phyloP scores from a whole-genome alignment of 2,113 vertebrate species.

The Silurus meridionalis region DNA sequence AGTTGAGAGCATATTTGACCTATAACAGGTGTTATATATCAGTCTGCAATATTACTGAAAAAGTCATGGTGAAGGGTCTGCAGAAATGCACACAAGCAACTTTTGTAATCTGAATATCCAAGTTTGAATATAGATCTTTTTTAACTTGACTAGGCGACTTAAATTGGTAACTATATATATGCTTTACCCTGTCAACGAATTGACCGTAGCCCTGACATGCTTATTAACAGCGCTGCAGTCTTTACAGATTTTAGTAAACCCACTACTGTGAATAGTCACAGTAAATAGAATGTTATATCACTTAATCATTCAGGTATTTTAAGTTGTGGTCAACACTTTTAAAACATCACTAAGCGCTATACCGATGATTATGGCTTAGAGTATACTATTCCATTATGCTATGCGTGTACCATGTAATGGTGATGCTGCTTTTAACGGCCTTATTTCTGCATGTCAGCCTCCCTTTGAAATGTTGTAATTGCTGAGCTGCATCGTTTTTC shows the following conservation, averaged over 20 bases:
- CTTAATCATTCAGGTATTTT: not conserved
- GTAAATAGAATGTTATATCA: not conserved
- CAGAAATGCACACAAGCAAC: not conserved
- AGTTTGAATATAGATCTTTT: not conserved
- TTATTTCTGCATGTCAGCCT: slow-evolving; percentile 9
- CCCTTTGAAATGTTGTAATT: slow-evolving; percentile 16
- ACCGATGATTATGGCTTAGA: not conserved
- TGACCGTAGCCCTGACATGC: not conserved
- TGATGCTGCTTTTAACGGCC: not conserved
- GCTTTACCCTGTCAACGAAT: not conserved
- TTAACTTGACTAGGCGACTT: not conserved
- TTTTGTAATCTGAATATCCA: not conserved
- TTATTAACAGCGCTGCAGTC: not conserved
- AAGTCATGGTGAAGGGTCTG: not conserved
- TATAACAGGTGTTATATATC: not conserved
- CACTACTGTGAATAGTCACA: not conserved
- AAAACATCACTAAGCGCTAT: slow-evolving; percentile 13
- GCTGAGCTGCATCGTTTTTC: slow-evolving; percentile 17
- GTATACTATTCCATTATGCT: not conserved
- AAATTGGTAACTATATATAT: not conserved
- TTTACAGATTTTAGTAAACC: not conserved
- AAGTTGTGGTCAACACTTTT: not conserved
- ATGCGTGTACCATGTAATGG: not conserved
- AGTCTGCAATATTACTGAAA: not conserved
- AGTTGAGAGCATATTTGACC: not conserved